Conservation (phyloP, 2,797 vertebrate genomes). For the Bovichtus diacanthus region DNA sequence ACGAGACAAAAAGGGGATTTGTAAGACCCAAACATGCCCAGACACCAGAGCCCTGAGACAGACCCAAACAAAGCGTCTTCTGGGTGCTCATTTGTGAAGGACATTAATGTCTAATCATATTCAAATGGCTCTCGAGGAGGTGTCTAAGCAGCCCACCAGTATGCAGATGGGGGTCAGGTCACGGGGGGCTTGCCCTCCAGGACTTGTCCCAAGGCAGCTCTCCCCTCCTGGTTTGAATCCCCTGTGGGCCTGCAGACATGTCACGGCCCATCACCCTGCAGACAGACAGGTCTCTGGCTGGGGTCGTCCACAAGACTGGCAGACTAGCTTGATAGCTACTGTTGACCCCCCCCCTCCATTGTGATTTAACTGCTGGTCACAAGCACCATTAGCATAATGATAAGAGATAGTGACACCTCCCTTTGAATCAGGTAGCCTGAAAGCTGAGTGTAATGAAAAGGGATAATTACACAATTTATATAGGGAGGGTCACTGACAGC, state of each 20-base stretch:
- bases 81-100: constrained; percentile 61
- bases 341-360: constrained; percentile 66
- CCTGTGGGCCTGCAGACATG: constrained; percentile 73
- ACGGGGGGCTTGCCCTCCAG: constrained; percentile 52
- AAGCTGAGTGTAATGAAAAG: constrained; percentile 84
- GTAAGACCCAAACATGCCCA: constrained; percentile 6
- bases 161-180: constrained; percentile 60
- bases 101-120: constrained; percentile 68
- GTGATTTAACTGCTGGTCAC: constrained; percentile 83
- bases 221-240: constrained; percentile 64
- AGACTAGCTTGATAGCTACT: constrained; percentile 77
- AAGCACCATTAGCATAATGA: constrained; percentile 85
- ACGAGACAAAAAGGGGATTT: neutral
- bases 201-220: constrained; percentile 56
- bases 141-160: constrained; percentile 51
- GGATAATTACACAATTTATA: constrained; percentile 85
- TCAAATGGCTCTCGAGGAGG: constrained; percentile 61
- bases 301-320: constrained; percentile 76
- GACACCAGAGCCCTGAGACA: constrained; percentile 20
- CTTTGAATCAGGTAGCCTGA: constrained; percentile 83
- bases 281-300: constrained; percentile 72
- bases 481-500: constrained; percentile 80
- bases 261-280: constrained; percentile 77
- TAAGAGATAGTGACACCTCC: constrained; percentile 85
- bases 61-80: constrained; percentile 39